Conservation (phyloP, 2,797 vertebrate genomes). For the Myotis findleyi region DNA sequence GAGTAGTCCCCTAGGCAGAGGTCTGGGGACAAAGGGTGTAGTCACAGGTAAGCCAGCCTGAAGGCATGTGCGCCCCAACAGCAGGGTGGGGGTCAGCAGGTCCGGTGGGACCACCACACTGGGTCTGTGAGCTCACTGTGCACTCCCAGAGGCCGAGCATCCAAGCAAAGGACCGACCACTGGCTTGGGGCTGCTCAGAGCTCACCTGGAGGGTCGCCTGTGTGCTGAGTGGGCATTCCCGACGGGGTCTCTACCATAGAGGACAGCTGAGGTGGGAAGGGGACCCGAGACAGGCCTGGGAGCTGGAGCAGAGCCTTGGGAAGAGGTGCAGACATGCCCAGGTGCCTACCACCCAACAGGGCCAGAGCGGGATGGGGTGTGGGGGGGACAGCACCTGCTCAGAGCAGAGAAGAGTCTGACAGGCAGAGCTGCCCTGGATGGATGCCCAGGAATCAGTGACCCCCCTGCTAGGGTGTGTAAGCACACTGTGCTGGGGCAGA, state of each 20-base stretch:
- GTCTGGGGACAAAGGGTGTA: neutral
- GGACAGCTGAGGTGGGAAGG: neutral
- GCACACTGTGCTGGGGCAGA: neutral
- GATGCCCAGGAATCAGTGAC: neutral
- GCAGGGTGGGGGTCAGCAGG: neutral
- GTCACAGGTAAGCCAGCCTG: neutral
- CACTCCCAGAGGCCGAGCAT: neutral
- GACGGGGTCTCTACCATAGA: neutral
- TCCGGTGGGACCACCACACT: fast-evolving
- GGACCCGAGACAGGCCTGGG: neutral
- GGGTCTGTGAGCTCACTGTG: neutral
- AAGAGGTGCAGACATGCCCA: neutral
- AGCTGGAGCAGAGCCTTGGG: neutral
- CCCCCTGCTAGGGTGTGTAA: neutral
- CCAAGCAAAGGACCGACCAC: neutral
- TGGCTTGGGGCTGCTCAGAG: neutral
- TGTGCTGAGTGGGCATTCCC: neutral
- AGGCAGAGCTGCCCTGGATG: neutral
- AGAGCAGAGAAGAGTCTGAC: neutral
- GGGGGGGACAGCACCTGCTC: neutral
- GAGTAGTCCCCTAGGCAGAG: neutral
- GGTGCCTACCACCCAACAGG: neutral
- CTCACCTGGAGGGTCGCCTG: neutral
- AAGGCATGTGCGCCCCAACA: neutral
- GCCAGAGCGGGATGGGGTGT: neutral